phyloP scores from a whole-genome alignment of 2,113 vertebrate genomes.

The Phrynocephalus versicolor region DNA sequence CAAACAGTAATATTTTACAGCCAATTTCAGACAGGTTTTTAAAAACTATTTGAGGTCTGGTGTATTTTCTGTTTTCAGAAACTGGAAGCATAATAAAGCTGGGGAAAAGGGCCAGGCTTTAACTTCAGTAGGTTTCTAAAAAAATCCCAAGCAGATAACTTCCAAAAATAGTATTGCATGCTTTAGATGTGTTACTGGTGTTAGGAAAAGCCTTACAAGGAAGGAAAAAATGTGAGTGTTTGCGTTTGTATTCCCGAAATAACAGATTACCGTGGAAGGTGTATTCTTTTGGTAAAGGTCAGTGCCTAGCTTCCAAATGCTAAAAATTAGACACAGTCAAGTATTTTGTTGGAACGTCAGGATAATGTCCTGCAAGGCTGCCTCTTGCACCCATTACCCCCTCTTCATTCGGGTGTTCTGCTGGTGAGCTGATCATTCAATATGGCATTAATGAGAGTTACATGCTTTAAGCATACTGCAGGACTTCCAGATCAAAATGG shows the following conservation, averaged over 20 bases:
- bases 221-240: conserved; percentile 14
- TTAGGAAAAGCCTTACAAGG: conserved; percentile 47
- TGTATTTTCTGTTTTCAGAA: conserved; percentile 39
- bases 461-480: not conserved
- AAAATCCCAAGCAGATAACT: conserved; percentile 35
- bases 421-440: not conserved
- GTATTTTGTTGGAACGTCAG: not conserved
- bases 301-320: not conserved
- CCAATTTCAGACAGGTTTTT: not conserved
- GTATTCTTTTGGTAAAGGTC: not conserved
- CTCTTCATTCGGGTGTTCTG: not conserved
- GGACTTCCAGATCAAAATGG: not conserved
- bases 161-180: conserved; percentile 45
- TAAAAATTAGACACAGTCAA: not conserved
- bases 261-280: not conserved
- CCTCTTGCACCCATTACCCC: not conserved
- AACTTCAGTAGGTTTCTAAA: conserved; percentile 34
- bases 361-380: not conserved
- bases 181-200: conserved; percentile 20
- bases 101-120: conserved; percentile 31
- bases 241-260: not conserved
- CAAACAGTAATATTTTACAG: not conserved
- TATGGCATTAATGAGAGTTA: not conserved
- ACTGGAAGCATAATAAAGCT: conserved; percentile 42
- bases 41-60: not conserved